Percentiles rank a stretch among this genome's conserved stretches.
phyloP scores from a whole-genome alignment of 2,113 vertebrate genomes.

The Bagarius yarrelli region DNA sequence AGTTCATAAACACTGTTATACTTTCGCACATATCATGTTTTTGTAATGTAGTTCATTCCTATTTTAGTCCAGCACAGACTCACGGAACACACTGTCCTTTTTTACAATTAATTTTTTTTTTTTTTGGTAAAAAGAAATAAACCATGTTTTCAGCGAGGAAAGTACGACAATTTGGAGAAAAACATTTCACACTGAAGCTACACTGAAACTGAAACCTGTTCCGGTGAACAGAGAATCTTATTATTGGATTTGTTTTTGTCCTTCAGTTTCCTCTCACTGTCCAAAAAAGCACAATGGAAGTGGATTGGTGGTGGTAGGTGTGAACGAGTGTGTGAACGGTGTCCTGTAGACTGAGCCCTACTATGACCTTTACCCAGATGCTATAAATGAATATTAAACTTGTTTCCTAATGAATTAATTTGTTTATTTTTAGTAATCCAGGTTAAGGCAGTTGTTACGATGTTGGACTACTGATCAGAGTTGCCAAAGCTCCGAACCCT shows the following conservation, averaged over 20 bases:
- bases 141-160: neutral
- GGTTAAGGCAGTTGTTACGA: neutral
- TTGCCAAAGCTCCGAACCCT: too few species aligned
- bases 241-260: neutral
- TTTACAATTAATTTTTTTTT: too few species aligned
- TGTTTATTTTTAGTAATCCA: neutral
- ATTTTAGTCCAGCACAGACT: too few species aligned
- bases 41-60: too few species aligned
- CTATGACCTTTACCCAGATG: too few species aligned
- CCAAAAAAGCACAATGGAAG: neutral
- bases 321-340: neutral
- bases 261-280: neutral
- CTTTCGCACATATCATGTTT: too few species aligned
- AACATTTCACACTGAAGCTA: neutral
- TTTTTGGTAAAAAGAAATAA: too few species aligned
- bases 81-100: too few species aligned
- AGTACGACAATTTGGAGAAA: neutral
- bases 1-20: too few species aligned
- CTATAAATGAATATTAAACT: neutral
- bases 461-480: too few species aligned
- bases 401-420: neutral
- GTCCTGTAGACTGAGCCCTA: neutral
- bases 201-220: neutral
- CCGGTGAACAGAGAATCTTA: neutral
- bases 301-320: neutral